These are phyloP conservation scores for Antedon mediterranea DNA, from an alignment of 53 echinoderm and acorn worm genomes.

Conservation along the genomic window DNA sequence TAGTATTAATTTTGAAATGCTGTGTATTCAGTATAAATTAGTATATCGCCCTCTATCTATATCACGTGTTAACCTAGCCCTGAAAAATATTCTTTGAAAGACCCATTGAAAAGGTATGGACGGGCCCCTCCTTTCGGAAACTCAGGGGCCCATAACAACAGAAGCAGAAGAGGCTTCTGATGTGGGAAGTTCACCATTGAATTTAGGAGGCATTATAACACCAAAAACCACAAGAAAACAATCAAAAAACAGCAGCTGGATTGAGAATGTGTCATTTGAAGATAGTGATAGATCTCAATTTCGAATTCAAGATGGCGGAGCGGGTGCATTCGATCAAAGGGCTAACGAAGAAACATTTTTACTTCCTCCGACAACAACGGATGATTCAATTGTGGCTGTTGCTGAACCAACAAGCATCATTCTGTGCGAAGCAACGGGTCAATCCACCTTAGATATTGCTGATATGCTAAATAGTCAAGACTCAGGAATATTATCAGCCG, in stretches of 20 bases:
- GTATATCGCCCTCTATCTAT: not conserved
- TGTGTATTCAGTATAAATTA: no score
- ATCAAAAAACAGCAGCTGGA: not conserved
- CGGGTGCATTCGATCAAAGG: not conserved
- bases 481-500: not conserved
- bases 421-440: not conserved
- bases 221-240: not conserved
- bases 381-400: not conserved
- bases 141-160: conserved; percentile 1
- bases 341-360: not conserved
- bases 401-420: not conserved
- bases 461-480: not conserved
- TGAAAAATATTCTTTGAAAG: not conserved
- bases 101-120: not conserved
- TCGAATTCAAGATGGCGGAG: conserved; percentile 1
- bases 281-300: not conserved
- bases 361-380: not conserved
- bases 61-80: not conserved
- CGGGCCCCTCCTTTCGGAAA: conserved; percentile 1
- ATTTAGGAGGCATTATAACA: not conserved
- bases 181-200: not conserved
- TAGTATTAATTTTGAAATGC: no score
- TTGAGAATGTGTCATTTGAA: not conserved
- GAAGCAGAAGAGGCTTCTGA: not conserved
- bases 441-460: not conserved